Conservation (phyloP, 2,888 invertebrate species). For the Ophion slaviceki region DNA sequence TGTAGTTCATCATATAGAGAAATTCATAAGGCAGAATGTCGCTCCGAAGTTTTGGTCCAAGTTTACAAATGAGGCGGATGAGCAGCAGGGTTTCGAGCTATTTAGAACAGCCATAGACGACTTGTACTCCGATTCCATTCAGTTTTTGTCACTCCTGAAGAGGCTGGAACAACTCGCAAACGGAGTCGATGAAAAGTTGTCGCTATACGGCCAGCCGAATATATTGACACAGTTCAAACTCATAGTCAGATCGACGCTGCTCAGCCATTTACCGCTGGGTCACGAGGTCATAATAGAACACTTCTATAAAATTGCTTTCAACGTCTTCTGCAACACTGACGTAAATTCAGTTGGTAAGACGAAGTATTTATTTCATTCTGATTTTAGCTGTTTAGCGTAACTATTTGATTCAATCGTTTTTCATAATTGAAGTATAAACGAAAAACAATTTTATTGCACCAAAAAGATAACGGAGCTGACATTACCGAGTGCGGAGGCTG, state of each 20-base stretch:
- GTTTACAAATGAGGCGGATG: conserved; percentile 85
- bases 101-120: conserved; percentile 89
- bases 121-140: conserved; percentile 85
- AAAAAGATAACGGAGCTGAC: conserved; percentile 84
- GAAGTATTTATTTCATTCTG: conserved; percentile 3
- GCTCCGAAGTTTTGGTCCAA: conserved; percentile 88
- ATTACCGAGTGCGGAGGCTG: conserved; percentile 90
- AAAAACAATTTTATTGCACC: neutral
- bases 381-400: neutral
- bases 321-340: conserved; percentile 86
- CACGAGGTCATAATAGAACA: conserved; percentile 89
- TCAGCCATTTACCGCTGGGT: conserved; percentile 89
- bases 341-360: conserved; percentile 71
- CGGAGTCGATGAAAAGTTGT: conserved; percentile 55
- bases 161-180: conserved; percentile 84
- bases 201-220: conserved; percentile 85
- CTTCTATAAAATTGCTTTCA: conserved; percentile 92
- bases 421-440: neutral
- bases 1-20: conserved; percentile 85
- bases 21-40: conserved; percentile 86
- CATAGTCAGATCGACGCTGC: conserved; percentile 87
- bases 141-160: conserved; percentile 85
- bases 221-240: conserved; percentile 87
- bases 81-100: conserved; percentile 86
- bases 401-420: neutral